phyloP scores from a whole-genome alignment of 2,113 vertebrate genomes.

The Apteryx mantelli region DNA sequence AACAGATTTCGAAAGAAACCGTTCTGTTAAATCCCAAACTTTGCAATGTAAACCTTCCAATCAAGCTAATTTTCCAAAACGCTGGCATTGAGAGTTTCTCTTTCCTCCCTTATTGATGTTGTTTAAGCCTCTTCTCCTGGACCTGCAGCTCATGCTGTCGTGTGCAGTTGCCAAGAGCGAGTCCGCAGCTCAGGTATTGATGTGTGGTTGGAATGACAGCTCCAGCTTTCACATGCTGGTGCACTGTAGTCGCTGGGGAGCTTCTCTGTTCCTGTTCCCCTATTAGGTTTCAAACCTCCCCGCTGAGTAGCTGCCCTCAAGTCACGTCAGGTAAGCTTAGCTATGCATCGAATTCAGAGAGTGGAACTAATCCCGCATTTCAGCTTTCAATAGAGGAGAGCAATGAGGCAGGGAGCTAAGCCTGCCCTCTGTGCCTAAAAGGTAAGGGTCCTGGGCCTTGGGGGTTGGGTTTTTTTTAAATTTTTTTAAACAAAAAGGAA shows the following conservation, averaged over 20 bases:
- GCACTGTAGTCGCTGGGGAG: conserved; percentile 57
- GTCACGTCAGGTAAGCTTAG: conserved; percentile 73
- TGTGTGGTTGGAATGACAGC: conserved; percentile 58
- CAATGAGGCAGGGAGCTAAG: conserved; percentile 33
- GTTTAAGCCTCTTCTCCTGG: conserved; percentile 8
- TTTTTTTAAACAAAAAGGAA: not conserved
- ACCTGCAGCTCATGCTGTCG: not conserved
- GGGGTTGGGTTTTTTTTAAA: too few relatives aligned
- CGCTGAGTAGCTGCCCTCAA: conserved; percentile 73
- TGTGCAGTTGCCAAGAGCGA: not conserved
- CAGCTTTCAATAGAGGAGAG: conserved; percentile 32
- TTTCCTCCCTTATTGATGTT: not conserved
- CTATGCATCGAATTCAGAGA: conserved; percentile 72
- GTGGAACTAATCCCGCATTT: conserved; percentile 65
- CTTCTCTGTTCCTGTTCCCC: conserved; percentile 76
- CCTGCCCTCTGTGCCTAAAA: not conserved
- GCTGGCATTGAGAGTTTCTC: not conserved
- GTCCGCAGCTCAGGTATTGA: not conserved
- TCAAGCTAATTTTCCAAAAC: not conserved
- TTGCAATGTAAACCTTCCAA: not conserved
- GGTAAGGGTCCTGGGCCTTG: not conserved
- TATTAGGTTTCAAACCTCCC: conserved; percentile 76
- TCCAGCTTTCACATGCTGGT: conserved; percentile 73
- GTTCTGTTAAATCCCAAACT: not conserved
- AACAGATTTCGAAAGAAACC: not conserved